Evolutionary conservation across 2,888 invertebrate species (phyloP).

Genomic region (Ichneumoninae sp.): DNA sequence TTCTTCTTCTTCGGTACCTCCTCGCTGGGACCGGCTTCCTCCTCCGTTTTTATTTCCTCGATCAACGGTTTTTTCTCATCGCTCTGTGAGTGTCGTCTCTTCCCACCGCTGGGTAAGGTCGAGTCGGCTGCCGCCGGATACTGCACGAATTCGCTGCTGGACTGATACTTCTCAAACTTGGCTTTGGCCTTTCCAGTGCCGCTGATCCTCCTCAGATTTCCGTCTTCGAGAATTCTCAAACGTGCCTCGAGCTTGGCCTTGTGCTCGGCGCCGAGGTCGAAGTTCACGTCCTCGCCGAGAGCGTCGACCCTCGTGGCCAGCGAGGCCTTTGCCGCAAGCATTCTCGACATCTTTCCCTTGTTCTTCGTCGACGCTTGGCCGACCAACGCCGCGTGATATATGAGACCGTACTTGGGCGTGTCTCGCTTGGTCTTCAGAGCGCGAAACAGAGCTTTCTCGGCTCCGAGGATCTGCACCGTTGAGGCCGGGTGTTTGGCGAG

Average conservation of each 20-base stretch:
- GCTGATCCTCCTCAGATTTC: constrained; percentile 92
- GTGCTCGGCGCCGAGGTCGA: constrained; percentile 95
- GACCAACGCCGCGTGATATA: constrained; percentile 97
- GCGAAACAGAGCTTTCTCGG: constrained; percentile 98
- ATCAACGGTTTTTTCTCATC: constrained; percentile 80
- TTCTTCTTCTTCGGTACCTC: constrained; percentile 79
- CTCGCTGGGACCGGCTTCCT: constrained; percentile 64
- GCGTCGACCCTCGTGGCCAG: constrained; percentile 98
- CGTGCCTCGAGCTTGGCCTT: constrained; percentile 94
- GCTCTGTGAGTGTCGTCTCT: constrained; percentile 87
- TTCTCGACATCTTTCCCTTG: constrained; percentile 97
- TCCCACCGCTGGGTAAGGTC: constrained; percentile 88
- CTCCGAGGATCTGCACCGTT: constrained; percentile 98
- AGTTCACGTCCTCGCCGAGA: constrained; percentile 94
- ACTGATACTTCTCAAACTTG: constrained; percentile 97
- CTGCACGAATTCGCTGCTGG: constrained; percentile 90
- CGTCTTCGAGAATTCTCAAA: constrained; percentile 93
- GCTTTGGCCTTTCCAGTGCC: constrained; percentile 95
- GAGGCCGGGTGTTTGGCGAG: constrained; percentile 99
- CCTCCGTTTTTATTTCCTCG: constrained; percentile 77
- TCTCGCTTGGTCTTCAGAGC: constrained; percentile 98
- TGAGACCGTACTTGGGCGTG: constrained; percentile 99
- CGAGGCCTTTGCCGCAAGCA: constrained; percentile 98
- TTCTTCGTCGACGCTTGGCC: constrained; percentile 95
- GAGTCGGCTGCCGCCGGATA: constrained; percentile 93